These are phyloP conservation scores for Heterodera carotae DNA, from an alignment of 1,140 invertebrate species.

Conservation along the genomic window DNA sequence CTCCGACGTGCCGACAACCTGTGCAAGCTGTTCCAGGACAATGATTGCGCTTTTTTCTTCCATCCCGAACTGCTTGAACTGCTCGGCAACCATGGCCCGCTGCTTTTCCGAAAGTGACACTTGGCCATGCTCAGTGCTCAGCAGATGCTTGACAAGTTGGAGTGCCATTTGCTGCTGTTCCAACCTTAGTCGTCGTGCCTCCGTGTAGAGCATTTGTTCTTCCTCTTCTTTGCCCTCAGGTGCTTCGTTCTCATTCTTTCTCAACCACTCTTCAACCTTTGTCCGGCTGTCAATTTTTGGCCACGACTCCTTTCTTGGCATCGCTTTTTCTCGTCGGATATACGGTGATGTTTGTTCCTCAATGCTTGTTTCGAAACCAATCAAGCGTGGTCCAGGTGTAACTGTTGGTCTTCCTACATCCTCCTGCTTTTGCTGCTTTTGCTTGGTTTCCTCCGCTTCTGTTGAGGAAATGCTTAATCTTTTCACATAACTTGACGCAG, in stretches of 20 bases:
- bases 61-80: not conserved
- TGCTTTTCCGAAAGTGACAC: not conserved
- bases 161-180: not conserved
- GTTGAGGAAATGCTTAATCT: not conserved
- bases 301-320: slow-evolving; percentile 17
- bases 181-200: not conserved
- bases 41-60: not conserved
- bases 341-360: not conserved
- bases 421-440: not conserved
- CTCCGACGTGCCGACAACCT: not conserved
- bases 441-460: too few relatives aligned
- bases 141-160: not conserved
- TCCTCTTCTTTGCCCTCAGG: slow-evolving; percentile 7
- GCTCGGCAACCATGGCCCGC: not conserved
- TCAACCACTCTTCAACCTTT: slow-evolving; percentile 37
- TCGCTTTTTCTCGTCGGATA: slow-evolving; percentile 23
- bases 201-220: slow-evolving; percentile 2
- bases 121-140: not conserved
- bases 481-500: not conserved
- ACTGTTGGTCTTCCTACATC: too few relatives aligned
- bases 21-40: not conserved
- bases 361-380: slow-evolving; percentile 21
- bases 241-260: not conserved
- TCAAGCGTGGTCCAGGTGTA: not conserved
- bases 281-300: slow-evolving; percentile 7